Evolutionary conservation across 2,888 invertebrate species (phyloP).

Genomic region (Heteromurus nitidus): DNA sequence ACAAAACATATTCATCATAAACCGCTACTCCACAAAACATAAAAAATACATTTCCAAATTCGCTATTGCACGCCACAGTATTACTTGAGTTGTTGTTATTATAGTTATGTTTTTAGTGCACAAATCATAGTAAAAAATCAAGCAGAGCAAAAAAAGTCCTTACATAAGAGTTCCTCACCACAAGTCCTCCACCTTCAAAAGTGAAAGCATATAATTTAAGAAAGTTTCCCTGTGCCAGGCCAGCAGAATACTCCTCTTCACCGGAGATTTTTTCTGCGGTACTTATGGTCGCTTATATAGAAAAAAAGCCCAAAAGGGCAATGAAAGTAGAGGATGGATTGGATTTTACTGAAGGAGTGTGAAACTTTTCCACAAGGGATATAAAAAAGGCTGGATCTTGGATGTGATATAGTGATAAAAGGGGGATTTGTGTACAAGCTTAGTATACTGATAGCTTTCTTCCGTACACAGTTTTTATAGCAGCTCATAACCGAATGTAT

Average conservation of each 20-base stretch:
- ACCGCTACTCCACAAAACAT: too few species aligned
- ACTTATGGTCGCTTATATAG: neutral
- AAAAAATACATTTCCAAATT: too few species aligned
- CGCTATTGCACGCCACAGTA: too few species aligned
- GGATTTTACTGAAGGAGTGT: constrained; percentile 35
- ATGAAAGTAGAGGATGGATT: constrained; percentile 56
- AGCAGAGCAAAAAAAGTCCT: neutral
- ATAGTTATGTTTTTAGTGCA: neutral
- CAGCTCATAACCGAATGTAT: too few species aligned
- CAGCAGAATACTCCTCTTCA: neutral
- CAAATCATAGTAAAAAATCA: neutral
- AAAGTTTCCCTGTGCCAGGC: neutral
- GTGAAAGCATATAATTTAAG: neutral
- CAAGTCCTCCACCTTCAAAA: neutral
- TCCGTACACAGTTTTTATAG: neutral
- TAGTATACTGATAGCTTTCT: too few species aligned
- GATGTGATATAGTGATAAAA: too few species aligned
- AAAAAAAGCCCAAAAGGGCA: constrained; percentile 42
- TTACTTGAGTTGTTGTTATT: too few species aligned
- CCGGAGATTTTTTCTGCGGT: too few species aligned
- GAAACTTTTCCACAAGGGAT: constrained; percentile 27
- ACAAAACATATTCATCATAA: too few species aligned
- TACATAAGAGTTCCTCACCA: neutral
- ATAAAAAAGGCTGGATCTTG: neutral
- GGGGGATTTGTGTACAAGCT: too few species aligned